Conservation (phyloP, 2,888 invertebrate genomes). For the Platycheirus rosarum region DNA sequence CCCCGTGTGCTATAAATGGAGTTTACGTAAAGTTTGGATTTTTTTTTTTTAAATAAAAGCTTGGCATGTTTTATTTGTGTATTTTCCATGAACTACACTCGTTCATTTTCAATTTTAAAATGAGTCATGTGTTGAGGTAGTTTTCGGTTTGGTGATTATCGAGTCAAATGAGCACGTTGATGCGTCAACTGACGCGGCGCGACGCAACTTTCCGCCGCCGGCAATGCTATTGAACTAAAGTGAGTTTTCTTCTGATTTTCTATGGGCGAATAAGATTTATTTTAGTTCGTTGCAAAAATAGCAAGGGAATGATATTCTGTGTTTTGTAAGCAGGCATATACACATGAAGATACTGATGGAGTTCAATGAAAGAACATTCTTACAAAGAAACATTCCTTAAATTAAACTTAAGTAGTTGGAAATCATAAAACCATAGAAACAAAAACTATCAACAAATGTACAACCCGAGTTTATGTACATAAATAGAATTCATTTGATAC, state of each 20-base stretch:
- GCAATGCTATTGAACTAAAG: constrained; percentile 62
- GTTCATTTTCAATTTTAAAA: constrained; percentile 42
- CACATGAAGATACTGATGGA: too few relatives aligned
- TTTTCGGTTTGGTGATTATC: constrained; percentile 43
- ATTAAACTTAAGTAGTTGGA: too few relatives aligned
- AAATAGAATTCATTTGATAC: too few relatives aligned
- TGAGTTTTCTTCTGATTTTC: constrained; percentile 5
- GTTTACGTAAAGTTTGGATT: constrained; percentile 48
- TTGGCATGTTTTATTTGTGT: not conserved
- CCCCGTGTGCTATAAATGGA: constrained; percentile 50
- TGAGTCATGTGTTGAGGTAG: constrained; percentile 71
- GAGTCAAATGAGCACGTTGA: constrained; percentile 21
- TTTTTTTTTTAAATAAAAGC: constrained; percentile 21
- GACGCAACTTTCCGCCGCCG: not conserved
- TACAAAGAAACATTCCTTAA: too few relatives aligned
- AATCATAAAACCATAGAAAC: too few relatives aligned
- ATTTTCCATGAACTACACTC: constrained; percentile 46
- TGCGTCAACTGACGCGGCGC: not conserved
- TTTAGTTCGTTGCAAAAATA: constrained; percentile 15
- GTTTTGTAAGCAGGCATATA: not conserved
- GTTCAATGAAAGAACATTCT: too few relatives aligned
- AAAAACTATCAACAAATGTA: too few relatives aligned
- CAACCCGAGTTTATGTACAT: too few relatives aligned
- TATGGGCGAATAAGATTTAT: constrained; percentile 13
- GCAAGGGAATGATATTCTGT: not conserved